These are phyloP conservation scores for Selenia dentaria DNA, from an alignment of 2,888 invertebrate species.

Conservation along the genomic window DNA sequence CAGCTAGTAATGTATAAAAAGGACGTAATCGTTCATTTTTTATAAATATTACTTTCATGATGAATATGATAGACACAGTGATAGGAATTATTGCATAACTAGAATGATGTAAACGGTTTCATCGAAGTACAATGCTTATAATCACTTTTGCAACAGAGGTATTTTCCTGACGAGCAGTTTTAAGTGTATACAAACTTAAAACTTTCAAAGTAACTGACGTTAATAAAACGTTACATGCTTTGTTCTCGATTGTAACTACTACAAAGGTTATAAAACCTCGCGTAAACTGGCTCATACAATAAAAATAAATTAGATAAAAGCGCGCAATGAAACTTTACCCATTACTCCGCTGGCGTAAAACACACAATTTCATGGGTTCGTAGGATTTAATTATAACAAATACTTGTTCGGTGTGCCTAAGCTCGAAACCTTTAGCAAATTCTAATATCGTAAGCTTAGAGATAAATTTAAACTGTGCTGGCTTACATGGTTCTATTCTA, in stretches of 20 bases:
- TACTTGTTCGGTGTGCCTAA: conserved; percentile 41
- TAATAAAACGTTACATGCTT: conserved; percentile 41
- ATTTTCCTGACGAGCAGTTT: too few species aligned
- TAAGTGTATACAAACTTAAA: too few species aligned
- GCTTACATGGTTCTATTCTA: conserved; percentile 16
- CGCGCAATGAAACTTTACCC: conserved; percentile 77
- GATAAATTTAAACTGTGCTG: conserved; percentile 18
- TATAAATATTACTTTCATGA: too few species aligned
- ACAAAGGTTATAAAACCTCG: conserved; percentile 65
- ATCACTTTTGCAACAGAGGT: too few species aligned
- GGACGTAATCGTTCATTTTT: too few species aligned
- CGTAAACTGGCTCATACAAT: conserved; percentile 75
- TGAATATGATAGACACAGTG: too few species aligned
- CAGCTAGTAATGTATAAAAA: too few species aligned
- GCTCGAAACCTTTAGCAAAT: conserved; percentile 23
- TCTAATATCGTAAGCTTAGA: conserved; percentile 23
- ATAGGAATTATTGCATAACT: too few species aligned
- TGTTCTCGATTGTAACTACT: conserved; percentile 59
- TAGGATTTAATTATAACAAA: conserved; percentile 76
- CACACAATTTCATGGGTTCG: conserved; percentile 68
- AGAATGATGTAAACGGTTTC: too few species aligned
- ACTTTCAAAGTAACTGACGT: too few species aligned
- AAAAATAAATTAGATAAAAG: conserved; percentile 82
- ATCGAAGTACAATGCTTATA: too few species aligned
- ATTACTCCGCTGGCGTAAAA: conserved; percentile 69